Evolutionary conservation across 2,888 invertebrate species (phyloP).

Genomic region (Yponomeuta malinellus): DNA sequence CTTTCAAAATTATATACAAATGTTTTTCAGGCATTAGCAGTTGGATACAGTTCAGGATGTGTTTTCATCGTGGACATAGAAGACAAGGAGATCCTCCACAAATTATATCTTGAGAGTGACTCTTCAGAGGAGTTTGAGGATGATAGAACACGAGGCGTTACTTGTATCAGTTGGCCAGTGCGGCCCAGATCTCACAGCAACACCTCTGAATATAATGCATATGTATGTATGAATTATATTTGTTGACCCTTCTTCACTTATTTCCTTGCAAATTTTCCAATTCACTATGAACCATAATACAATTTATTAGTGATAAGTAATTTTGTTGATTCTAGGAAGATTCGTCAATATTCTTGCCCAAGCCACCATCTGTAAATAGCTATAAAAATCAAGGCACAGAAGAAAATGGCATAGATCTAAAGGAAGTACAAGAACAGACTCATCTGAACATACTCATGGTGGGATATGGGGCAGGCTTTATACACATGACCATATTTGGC

Average conservation of each 20-base stretch:
- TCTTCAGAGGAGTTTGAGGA: slow-evolving; percentile 61
- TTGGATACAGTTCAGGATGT: slow-evolving; percentile 82
- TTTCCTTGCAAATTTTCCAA: neutral
- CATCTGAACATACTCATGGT: slow-evolving; percentile 86
- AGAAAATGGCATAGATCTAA: slow-evolving; percentile 75
- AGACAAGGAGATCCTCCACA: slow-evolving; percentile 86
- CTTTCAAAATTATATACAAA: neutral
- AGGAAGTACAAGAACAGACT: slow-evolving; percentile 76
- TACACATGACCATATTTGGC: slow-evolving; percentile 88
- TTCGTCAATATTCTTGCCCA: slow-evolving; percentile 73
- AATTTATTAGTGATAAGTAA: neutral
- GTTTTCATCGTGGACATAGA: slow-evolving; percentile 88
- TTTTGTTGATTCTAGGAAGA: slow-evolving; percentile 50
- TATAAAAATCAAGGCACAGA: slow-evolving; percentile 71
- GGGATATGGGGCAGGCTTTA: slow-evolving; percentile 83
- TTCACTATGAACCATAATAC: neutral
- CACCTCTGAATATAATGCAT: slow-evolving; percentile 60
- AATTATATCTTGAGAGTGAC: slow-evolving; percentile 62
- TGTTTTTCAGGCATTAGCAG: slow-evolving; percentile 77
- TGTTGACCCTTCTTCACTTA: neutral
- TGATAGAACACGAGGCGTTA: slow-evolving; percentile 76
- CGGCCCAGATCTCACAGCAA: slow-evolving; percentile 58
- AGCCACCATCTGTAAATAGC: slow-evolving; percentile 70
- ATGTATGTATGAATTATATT: slow-evolving; percentile 44
- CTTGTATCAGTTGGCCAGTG: slow-evolving; percentile 84